Conservation (phyloP, 2,113 vertebrate species). For the Eolophus roseicapilla region DNA sequence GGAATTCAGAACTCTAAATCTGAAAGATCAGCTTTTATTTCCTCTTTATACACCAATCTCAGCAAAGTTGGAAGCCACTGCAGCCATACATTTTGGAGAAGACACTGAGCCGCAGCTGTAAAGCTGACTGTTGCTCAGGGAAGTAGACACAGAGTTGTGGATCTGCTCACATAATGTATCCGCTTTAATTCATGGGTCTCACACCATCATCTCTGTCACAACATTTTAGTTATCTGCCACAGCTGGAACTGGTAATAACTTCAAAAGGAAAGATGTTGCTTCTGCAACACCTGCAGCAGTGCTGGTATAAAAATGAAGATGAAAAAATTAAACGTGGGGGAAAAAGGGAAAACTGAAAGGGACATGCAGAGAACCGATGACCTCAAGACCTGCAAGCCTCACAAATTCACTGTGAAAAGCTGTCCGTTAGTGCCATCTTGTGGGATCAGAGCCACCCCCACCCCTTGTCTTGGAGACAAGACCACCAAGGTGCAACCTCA, state of each 20-base stretch:
- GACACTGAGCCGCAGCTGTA: background rate
- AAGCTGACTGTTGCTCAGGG: background rate
- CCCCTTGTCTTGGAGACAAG: background rate
- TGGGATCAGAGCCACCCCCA: background rate
- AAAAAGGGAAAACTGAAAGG: background rate
- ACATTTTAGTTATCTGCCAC: background rate
- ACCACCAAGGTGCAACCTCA: background rate
- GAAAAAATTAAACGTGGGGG: background rate
- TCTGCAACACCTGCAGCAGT: background rate
- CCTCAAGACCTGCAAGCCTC: background rate
- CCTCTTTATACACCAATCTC: background rate
- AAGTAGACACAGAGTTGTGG: background rate
- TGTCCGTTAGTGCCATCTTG: constrained; percentile 52
- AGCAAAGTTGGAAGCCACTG: background rate
- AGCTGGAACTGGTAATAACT: background rate
- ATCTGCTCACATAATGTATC: background rate
- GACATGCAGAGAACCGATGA: rapidly evolving
- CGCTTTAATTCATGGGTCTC: background rate
- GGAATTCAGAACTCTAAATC: background rate
- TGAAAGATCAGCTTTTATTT: background rate
- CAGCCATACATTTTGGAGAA: background rate
- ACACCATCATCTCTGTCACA: rapidly evolving
- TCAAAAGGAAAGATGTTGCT: background rate
- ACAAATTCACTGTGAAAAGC: background rate
- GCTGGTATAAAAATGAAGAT: background rate